Evolutionary conservation across 2,113 vertebrate genomes (phyloP).

Genomic region (Microcebus ravelobensis): DNA sequence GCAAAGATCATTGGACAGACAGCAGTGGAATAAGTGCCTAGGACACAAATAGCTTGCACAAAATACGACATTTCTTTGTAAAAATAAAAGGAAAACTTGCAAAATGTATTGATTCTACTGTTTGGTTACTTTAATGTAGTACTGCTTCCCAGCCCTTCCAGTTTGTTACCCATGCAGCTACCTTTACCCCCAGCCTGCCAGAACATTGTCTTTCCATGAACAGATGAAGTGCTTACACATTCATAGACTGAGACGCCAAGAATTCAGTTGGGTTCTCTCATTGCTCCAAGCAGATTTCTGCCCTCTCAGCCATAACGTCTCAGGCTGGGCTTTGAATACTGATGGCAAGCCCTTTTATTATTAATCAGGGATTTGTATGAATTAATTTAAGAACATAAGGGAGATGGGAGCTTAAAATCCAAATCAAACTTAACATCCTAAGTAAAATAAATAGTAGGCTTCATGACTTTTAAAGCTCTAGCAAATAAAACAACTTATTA

Average conservation of each 20-base stretch:
- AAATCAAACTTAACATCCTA: conserved; percentile 81
- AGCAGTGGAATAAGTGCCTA: not conserved
- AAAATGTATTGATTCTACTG: not conserved
- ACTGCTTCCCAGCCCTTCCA: conserved; percentile 56
- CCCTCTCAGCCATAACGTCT: conserved; percentile 88
- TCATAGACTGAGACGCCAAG: conserved; percentile 90
- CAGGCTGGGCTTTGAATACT: conserved; percentile 87
- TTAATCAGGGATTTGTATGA: conserved; percentile 87
- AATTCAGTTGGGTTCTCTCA: conserved; percentile 89
- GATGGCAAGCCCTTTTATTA: conserved; percentile 86
- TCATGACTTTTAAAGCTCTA: conserved; percentile 67
- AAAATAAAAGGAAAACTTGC: not conserved
- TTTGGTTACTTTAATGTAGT: not conserved
- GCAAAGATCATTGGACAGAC: not conserved
- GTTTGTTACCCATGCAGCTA: conserved; percentile 29
- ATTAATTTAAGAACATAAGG: conserved; percentile 86
- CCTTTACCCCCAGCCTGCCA: conserved; percentile 59
- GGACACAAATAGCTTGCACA: not conserved
- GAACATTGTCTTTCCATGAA: conserved; percentile 77
- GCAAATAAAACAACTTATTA: conserved; percentile 2
- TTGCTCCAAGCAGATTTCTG: conserved; percentile 90
- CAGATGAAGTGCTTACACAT: conserved; percentile 91
- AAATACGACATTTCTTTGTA: not conserved
- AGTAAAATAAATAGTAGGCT: conserved; percentile 83
- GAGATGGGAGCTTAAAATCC: conserved; percentile 79